Evolutionary conservation across 2,888 invertebrate genomes (phyloP), one percentile per base, ranked within the genome.

Genomic region (Chalcis sispes): DNA sequence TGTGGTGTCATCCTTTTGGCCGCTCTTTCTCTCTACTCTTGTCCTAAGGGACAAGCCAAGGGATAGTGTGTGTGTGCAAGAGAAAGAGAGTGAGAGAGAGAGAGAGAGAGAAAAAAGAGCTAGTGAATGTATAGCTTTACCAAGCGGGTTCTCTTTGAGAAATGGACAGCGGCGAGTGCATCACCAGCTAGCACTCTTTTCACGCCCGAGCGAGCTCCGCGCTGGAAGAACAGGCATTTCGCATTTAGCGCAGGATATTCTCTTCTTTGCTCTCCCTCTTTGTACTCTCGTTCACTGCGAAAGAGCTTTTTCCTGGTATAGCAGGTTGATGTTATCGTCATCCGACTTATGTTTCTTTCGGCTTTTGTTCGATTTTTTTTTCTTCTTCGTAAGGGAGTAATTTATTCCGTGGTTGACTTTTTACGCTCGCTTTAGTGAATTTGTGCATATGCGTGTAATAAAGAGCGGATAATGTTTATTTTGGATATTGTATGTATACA

Each of bases 151-250:
- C 46, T 50, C 70, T 71, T 61, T 70, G 77, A 77, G 77, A 61
- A 74, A 77, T 77, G 76, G 59, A 32, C 66, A 50, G 56, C 61
- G 62, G 72, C 72, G 72, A 77, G 78, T 80, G 81, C 80, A 82
- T 79, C 79, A 71, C 78, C 77, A 78, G 79, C 54, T 10, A 40
- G 7, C 32, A 10, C 29, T 36, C 54, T 27, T 40, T 62, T 62
- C 62, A 62, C 66, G 52, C 54, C 32, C 48, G 67, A 61, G 20
- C 56, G 62, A 56, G 50, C 15, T 46, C 20, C 3, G 27, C n/a
- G 8, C 18, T 13, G 20, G 58, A 52, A n/a, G 56, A 77, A 78
- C 78, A 78, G 72, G 66, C 70, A 72, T 78, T 78, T 78, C 72
- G 75, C 78, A 78, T 75, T 77, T 75, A 59, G 52, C 61, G 27